These are phyloP conservation scores for Tokudaia tokunoshimensis DNA, from an alignment of 2,797 vertebrate species.

Conservation along the genomic window DNA sequence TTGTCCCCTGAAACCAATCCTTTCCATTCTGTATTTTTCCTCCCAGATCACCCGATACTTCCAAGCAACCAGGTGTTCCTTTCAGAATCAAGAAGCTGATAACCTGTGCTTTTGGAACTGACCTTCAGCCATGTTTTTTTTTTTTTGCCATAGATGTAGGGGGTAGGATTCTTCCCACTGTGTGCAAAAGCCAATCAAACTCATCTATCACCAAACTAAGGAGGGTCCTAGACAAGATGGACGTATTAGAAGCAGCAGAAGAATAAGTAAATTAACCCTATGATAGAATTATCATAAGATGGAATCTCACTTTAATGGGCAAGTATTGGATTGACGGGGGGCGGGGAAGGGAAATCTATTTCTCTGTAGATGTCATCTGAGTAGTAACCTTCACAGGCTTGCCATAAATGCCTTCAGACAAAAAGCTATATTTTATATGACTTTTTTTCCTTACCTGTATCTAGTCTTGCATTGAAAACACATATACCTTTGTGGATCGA, in stretches of 20 bases:
- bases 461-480: slow-evolving; percentile 10
- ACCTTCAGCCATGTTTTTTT: background rate
- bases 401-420: background rate
- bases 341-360: background rate
- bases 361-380: background rate
- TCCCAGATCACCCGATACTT: slow-evolving; percentile 73
- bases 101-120: slow-evolving; percentile 64
- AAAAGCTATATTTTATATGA: background rate
- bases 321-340: background rate
- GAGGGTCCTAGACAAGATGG: background rate
- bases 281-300: slow-evolving; percentile 36
- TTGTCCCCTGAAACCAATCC: slow-evolving; percentile 80
- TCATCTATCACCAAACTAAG: background rate
- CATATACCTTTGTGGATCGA: background rate
- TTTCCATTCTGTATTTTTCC: slow-evolving; percentile 68
- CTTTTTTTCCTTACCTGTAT: background rate
- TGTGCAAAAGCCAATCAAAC: background rate
- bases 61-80: slow-evolving; percentile 78
- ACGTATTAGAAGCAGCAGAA: background rate
- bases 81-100: slow-evolving; percentile 77
- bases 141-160: background rate
- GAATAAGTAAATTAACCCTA: slow-evolving; percentile 27
- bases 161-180: background rate
- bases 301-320: background rate
- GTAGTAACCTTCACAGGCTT: background rate